Base-by-base conservation (phyloP, 2,797 vertebrate genomes). In the Neopelma chrysocephalum region DNA sequence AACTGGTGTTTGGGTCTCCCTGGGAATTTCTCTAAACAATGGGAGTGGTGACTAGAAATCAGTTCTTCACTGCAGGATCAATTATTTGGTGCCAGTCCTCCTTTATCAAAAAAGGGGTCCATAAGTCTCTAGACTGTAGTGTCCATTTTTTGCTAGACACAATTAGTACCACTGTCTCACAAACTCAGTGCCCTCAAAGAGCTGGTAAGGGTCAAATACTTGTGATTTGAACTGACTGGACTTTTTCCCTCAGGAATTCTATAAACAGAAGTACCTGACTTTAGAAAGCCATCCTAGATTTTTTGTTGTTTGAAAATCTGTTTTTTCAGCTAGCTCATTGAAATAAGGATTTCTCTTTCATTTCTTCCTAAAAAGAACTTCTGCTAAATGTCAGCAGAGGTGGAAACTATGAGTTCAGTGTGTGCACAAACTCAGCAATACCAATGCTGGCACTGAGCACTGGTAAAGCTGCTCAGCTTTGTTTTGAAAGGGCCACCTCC, bases 401-500 rank as follows among this genome's bases (percentile, higher is more conserved):
- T 91, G 93, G 87, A 94, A 94, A 91, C 20, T 66, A 11, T 88
- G 94, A 91, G 62, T 69, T 69, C 76, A 60, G 80, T 16, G 13
- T 38, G 31, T 42, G 60, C 36, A 82, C 51, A 70, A 57, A 62
- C 48, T 5, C 15, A 85, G 76, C 82, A 89, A 50, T 32, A 56
- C 47, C 84, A 86, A 0, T 0, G 0, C n/a, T 94, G 84, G 87
- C 79, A 34, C 57, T 27, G 51, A 76, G n/a, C 27, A 12, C 3
- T 91, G 91, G 76, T 77, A 76, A 47, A 78, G 58, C 31, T n/a
- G 16, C 36, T 92, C 77, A 69, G 79, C 50, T 71, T 43, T 94
- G 79, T 96, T 97, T 96, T 87, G 72, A 83, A 86, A 96, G 65
- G 85, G 84, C 79, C 72, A 71, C 38, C 64, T 96, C 90, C 92